Conservation (phyloP, 2,113 vertebrate genomes). For the Ophiodon elongatus region DNA sequence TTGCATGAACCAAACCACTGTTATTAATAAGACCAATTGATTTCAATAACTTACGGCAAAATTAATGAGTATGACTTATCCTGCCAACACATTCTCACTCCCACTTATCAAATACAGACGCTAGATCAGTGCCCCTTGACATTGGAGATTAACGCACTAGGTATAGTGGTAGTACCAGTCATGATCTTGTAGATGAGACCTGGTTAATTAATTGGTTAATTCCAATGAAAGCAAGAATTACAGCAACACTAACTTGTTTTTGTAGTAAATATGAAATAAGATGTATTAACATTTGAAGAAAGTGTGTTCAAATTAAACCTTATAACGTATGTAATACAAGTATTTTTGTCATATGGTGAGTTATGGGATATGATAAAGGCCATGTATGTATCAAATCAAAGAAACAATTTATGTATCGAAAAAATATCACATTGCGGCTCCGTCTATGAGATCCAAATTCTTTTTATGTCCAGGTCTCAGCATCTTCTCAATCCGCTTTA, state of each 20-base stretch:
- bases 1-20: neutral
- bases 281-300: neutral
- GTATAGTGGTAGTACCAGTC: neutral
- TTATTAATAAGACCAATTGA: too few relatives aligned
- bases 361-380: neutral
- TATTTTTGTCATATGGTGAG: neutral
- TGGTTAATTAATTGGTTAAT: neutral
- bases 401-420: neutral
- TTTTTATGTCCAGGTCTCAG: neutral
- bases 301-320: neutral
- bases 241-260: neutral
- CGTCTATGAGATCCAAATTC: neutral
- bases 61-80: neutral
- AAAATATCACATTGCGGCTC: neutral
- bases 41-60: neutral
- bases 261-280: neutral
- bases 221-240: neutral
- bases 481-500: conserved; percentile 25
- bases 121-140: neutral
- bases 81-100: neutral
- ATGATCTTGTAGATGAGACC: neutral
- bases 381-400: neutral
- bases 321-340: neutral
- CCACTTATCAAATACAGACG: neutral
- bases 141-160: neutral